These are phyloP conservation scores for Rosalia funebris DNA, from an alignment of 2,888 invertebrate species.

Conservation along the genomic window DNA sequence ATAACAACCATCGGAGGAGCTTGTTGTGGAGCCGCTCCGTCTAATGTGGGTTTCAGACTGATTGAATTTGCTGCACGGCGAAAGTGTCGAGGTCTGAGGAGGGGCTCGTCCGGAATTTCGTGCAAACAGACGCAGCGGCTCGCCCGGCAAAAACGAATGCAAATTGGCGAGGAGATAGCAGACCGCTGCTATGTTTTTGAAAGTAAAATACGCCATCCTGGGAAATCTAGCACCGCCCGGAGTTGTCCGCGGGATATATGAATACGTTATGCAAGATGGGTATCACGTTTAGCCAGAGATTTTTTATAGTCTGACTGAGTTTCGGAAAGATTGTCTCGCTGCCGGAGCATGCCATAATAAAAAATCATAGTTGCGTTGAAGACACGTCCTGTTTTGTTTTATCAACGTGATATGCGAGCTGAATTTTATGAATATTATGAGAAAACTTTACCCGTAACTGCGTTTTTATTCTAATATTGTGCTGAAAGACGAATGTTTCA, in stretches of 20 bases:
- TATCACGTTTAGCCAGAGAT: slow-evolving; percentile 53
- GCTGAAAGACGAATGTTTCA: slow-evolving; percentile 17
- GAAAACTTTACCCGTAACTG: slow-evolving; percentile 14
- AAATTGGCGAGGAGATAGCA: slow-evolving; percentile 46
- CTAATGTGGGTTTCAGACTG: slow-evolving; percentile 1
- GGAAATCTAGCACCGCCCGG: slow-evolving; percentile 49
- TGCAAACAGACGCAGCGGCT: neutral
- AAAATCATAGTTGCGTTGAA: slow-evolving; percentile 51
- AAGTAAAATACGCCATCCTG: slow-evolving; percentile 55
- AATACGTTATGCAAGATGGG: slow-evolving; percentile 53
- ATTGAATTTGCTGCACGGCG: slow-evolving; percentile 26
- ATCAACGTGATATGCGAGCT: slow-evolving; percentile 48
- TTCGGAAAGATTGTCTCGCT: slow-evolving; percentile 43
- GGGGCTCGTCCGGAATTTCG: neutral
- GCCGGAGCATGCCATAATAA: slow-evolving; percentile 44
- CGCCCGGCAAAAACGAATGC: slow-evolving; percentile 44
- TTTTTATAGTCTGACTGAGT: slow-evolving; percentile 39
- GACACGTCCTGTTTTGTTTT: slow-evolving; percentile 49
- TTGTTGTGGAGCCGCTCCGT: neutral
- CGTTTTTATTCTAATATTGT: slow-evolving; percentile 22
- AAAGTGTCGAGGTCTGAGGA: slow-evolving; percentile 9
- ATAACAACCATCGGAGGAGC: neutral
- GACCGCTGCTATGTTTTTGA: slow-evolving; percentile 46
- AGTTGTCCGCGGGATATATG: slow-evolving; percentile 46
- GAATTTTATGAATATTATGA: slow-evolving; percentile 43